Evolutionary conservation across 2,888 invertebrate species (phyloP), one percentile per base, ranked within the genome.

Genomic region (Tanypteryx hageni): DNA sequence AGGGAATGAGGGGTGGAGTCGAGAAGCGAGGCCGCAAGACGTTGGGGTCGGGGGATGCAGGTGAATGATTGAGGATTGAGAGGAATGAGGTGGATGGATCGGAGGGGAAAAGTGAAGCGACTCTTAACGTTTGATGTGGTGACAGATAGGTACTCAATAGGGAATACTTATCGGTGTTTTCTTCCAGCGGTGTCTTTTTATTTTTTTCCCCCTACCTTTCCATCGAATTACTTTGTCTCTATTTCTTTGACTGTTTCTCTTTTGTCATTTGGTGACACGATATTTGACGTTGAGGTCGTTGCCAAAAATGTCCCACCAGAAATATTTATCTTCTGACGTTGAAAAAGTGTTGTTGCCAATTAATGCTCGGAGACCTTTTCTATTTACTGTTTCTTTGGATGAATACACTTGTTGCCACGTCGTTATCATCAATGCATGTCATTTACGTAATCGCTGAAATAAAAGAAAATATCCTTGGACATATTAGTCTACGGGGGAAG

Each of bases 91-190:
- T 9, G 27, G 61, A 18, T 13, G 86, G 76, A 76, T 76, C 7
- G 27, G n/a, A 31, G 31, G 82, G 27, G 22, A 44, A 22, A 22
- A 13, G 14, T 7, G 31, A 4, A 10, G 27, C 27, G 4, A n/a
- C 11, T 10, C 16, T 8, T 2, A 18, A 16, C 22, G 61, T 16
- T 31, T 8, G 18, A 18, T 18, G n/a, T n/a, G 44, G 68, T 89
- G 89, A 89, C 89, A 89, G 89, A 89, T 89, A 64, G 89, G 64
- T 44, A 59, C 89, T 89, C 89, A 89, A 64, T 89, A 68, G 89
- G 31, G 59, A 61, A 44, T 64, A 64, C 44, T 18, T 83, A 56
- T 83, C 83, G 83, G 89, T 27, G 64, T 89, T 64, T 13, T 27
- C 64, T 9, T 89, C 61, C 64, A 27, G 64, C 76, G 76, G 16